A percentile compares a stretch with the other conserved stretches of the same genome.
Conservation (phyloP, 2,113 vertebrate genomes). For the Murina feae region DNA sequence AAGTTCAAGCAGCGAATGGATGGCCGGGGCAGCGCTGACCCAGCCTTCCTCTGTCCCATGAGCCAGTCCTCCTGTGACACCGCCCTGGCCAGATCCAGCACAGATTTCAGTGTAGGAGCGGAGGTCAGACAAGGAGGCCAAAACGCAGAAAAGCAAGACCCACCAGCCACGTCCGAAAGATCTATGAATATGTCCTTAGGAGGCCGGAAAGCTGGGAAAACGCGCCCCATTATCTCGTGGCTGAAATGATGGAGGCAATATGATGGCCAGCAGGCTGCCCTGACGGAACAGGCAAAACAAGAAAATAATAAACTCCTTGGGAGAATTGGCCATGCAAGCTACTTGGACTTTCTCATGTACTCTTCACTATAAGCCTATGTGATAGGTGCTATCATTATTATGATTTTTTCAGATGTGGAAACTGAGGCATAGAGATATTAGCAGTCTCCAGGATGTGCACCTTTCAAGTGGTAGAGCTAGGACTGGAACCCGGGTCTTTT, state of each 20-base stretch:
- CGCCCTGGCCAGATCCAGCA: background rate
- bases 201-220: background rate
- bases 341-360: background rate
- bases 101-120: background rate
- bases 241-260: too few relatives aligned
- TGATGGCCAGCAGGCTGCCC: background rate
- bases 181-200: background rate
- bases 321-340: background rate
- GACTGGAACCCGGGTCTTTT: rapidly evolving
- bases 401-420: background rate
- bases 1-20: too few relatives aligned
- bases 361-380: background rate
- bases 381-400: rapidly evolving
- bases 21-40: too few relatives aligned
- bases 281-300: background rate
- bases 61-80: rapidly evolving
- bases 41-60: background rate
- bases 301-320: background rate
- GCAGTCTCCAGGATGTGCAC: background rate
- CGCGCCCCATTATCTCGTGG: background rate
- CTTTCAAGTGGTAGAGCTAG: background rate
- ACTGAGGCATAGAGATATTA: background rate
- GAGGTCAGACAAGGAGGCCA: background rate
- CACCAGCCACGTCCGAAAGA: background rate
- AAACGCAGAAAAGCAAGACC: background rate